Conservation (phyloP, 1,140 invertebrate species). For the Drosophila lowei region DNA sequence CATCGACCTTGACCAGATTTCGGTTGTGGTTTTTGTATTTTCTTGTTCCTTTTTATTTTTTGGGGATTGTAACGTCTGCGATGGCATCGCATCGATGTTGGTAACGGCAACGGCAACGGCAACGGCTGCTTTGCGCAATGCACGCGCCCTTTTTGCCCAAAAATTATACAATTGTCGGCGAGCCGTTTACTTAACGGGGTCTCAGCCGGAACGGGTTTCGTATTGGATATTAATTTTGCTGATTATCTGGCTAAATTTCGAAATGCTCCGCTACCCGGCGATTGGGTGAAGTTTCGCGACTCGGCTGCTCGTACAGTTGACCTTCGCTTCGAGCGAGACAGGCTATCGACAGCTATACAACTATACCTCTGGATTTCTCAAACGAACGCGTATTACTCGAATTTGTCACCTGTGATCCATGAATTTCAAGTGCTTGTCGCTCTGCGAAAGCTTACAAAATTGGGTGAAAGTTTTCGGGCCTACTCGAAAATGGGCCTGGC, state of each 20-base stretch:
- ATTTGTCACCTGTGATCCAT: conserved; percentile 20
- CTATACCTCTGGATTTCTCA: conserved; percentile 6
- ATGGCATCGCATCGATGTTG: not conserved
- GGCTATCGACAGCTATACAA: conserved; percentile 19
- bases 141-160: conserved; percentile 61
- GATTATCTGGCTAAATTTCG: conserved; percentile 70
- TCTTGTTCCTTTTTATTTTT: conserved; percentile 3
- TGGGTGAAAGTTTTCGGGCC: conserved; percentile 45
- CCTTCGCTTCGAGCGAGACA: conserved; percentile 66
- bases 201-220: conserved; percentile 62
- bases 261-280: conserved; percentile 33
- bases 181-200: conserved; percentile 45
- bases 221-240: conserved; percentile 64
- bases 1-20: conserved; percentile 70
- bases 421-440: conserved; percentile 44
- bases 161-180: conserved; percentile 67
- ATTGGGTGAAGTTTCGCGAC: conserved; percentile 55
- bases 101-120: conserved; percentile 35
- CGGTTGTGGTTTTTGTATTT: conserved; percentile 6
- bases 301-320: conserved; percentile 33
- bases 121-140: conserved; percentile 52
- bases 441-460: conserved; percentile 19
- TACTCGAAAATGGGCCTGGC: conserved; percentile 15
- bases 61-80: conserved; percentile 15
- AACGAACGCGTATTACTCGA: too few relatives aligned